Conservation (phyloP, 2,797 vertebrate genomes). For the Ctenopoma kingsleyae region DNA sequence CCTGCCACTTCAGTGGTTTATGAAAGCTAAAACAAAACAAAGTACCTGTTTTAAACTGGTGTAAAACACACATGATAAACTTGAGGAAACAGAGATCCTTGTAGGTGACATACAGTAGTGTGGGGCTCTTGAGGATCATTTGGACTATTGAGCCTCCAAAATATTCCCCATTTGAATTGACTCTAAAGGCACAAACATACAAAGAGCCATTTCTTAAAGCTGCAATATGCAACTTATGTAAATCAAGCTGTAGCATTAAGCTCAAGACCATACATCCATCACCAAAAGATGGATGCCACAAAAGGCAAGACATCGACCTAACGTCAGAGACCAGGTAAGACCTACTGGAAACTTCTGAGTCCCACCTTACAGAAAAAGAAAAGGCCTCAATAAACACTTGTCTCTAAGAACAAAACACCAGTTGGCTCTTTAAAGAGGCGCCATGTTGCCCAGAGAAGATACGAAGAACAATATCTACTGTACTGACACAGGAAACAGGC, state of each 20-base stretch:
- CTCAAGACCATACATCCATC: too few species aligned
- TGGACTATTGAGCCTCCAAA: background rate
- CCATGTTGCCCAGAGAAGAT: background rate
- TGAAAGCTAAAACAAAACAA: background rate
- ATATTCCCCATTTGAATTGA: too few species aligned
- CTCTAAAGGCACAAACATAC: too few species aligned
- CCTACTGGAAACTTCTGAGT: background rate
- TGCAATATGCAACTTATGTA: too few species aligned
- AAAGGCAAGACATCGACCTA: background rate
- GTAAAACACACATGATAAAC: background rate
- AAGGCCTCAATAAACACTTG: too few species aligned
- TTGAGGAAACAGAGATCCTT: background rate
- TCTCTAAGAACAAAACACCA: too few species aligned
- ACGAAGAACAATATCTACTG: background rate
- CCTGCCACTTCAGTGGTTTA: constrained; percentile 28
- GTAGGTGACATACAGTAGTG: constrained; percentile 1
- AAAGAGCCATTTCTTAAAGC: too few species aligned
- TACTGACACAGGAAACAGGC: constrained; percentile 1
- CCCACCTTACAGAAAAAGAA: too few species aligned
- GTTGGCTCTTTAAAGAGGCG: too few species aligned
- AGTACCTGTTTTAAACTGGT: constrained; percentile 3
- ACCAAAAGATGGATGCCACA: too few species aligned
- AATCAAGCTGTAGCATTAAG: too few species aligned
- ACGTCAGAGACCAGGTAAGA: too few species aligned
- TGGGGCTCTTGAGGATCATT: background rate